phyloP scores from a whole-genome alignment of 2,797 vertebrate species.

The Clarias laeviceps region DNA sequence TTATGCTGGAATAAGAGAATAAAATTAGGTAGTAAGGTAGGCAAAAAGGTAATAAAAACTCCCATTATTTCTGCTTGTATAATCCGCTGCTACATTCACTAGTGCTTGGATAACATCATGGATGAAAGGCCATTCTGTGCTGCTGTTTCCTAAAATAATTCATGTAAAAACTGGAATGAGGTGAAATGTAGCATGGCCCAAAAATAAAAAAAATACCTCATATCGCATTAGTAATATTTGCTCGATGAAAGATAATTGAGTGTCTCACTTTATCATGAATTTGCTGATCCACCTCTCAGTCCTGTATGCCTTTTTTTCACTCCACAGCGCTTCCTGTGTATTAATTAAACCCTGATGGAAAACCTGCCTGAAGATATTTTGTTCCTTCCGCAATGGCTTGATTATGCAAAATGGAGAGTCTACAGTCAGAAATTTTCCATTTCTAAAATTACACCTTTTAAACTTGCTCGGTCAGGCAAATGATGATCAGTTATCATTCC shows the following conservation, averaged over 20 bases:
- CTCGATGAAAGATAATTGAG: not conserved
- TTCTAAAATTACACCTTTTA: not conserved
- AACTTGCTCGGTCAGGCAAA: not conserved
- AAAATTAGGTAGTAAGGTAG: no score
- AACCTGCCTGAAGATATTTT: conserved; percentile 24
- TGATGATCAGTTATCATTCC: not conserved
- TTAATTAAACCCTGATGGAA: conserved; percentile 19
- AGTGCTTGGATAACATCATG: no score
- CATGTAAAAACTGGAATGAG: not conserved
- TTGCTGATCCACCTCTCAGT: not conserved
- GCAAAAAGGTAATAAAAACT: no score
- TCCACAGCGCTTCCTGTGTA: not conserved
- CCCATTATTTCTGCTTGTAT: no score
- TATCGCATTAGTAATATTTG: not conserved
- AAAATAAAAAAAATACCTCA: not conserved
- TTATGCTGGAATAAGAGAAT: no score
- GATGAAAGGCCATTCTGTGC: not conserved
- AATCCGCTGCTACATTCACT: no score
- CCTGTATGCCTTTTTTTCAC: not conserved
- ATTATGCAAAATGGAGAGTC: not conserved
- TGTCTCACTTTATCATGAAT: conserved; percentile 5
- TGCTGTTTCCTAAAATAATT: not conserved
- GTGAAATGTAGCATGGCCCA: not conserved
- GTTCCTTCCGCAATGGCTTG: conserved; percentile 20
- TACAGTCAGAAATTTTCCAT: not conserved